Evolutionary conservation across 2,113 vertebrate genomes (phyloP).

Genomic region (Monopterus albus): DNA sequence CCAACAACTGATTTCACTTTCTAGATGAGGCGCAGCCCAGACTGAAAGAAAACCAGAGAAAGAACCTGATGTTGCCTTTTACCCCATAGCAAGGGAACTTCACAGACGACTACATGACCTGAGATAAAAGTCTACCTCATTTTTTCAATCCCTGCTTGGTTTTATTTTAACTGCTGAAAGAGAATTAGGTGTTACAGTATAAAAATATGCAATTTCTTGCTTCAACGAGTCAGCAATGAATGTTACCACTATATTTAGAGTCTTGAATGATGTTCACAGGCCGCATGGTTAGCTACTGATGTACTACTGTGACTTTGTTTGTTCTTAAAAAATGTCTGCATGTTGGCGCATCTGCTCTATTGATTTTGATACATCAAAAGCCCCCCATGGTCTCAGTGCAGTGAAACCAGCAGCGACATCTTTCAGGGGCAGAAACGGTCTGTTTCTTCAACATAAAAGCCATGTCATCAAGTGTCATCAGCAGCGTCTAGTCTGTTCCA

Average conservation of each 20-base stretch:
- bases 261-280: conserved; percentile 25
- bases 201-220: conserved; percentile 3
- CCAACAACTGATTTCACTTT: conserved; percentile 1
- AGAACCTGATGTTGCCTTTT: neutral
- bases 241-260: conserved; percentile 30
- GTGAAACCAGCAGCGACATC: conserved; percentile 18
- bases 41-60: too few species aligned
- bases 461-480: conserved; percentile 3
- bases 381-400: conserved; percentile 6
- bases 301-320: conserved; percentile 18
- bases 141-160: neutral
- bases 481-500: conserved; percentile 26
- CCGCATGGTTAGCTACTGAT: conserved; percentile 9
- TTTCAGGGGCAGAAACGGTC: conserved; percentile 34
- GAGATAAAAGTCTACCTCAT: neutral
- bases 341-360: conserved; percentile 37
- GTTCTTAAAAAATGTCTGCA: conserved; percentile 14
- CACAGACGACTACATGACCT: neutral
- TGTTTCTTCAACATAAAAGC: conserved; percentile 25
- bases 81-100: neutral
- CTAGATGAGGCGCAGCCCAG: neutral
- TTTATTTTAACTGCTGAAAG: neutral
- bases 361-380: conserved; percentile 51
- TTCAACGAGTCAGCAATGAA: conserved; percentile 8
- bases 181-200: too few species aligned